Conservation (phyloP, 1,140 invertebrate genomes). For the Lepidurus arcticus region DNA sequence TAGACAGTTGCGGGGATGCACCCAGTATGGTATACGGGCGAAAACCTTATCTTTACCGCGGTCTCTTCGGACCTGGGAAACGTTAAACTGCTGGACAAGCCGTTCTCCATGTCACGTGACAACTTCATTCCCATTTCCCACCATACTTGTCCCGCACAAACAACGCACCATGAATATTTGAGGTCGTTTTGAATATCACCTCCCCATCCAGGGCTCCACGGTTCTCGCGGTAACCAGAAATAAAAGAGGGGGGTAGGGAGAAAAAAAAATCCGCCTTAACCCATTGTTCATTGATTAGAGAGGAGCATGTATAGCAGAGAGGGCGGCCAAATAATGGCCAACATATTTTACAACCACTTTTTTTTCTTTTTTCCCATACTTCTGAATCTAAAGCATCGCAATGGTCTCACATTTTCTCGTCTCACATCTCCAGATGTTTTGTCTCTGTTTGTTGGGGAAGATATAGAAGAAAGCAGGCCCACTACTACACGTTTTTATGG, state of each 20-base stretch:
- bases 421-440: slow-evolving; percentile 15
- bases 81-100: slow-evolving; percentile 9
- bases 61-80: neutral
- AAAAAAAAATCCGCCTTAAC: neutral
- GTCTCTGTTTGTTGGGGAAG: neutral
- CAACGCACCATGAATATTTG: slow-evolving; percentile 15
- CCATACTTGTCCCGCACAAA: slow-evolving; percentile 2
- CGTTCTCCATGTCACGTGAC: slow-evolving; percentile 5
- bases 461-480: slow-evolving; percentile 21
- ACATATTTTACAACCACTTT: slow-evolving; percentile 3
- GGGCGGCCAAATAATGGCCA: neutral
- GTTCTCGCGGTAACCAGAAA: neutral
- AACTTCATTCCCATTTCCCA: slow-evolving; percentile 5
- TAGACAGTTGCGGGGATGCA: neutral
- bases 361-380: neutral
- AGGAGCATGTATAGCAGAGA: neutral
- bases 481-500: slow-evolving; percentile 17
- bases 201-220: neutral
- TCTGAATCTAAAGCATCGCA: neutral
- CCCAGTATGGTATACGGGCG: neutral
- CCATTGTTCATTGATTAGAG: slow-evolving; percentile 18
- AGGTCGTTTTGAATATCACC: neutral
- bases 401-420: neutral
- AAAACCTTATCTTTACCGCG: neutral
- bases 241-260: neutral